Evolutionary conservation across 2,113 vertebrate species (phyloP).

Genomic region (Pteronura brasiliensis): DNA sequence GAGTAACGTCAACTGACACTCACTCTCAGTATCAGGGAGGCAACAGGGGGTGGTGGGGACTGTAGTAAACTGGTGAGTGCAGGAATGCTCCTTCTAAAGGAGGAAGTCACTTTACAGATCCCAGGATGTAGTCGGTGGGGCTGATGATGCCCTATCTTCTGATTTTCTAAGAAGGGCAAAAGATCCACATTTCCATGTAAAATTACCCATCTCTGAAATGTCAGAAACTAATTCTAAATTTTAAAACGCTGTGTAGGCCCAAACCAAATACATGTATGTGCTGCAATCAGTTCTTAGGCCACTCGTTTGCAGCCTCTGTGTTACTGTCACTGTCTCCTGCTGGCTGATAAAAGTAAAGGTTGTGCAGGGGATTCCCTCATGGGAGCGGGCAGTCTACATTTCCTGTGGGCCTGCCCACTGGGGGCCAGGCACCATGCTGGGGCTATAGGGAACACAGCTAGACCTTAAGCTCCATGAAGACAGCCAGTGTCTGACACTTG

Average conservation of each 20-base stretch:
- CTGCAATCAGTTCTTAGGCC: neutral
- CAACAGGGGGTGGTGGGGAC: neutral
- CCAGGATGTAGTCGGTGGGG: neutral
- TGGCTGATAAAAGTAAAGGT: neutral
- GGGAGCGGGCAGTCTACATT: too few relatives aligned
- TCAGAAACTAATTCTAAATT: neutral
- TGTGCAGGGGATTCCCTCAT: neutral
- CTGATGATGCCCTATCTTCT: neutral
- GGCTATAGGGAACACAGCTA: neutral
- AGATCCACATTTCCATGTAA: neutral
- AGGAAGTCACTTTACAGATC: neutral
- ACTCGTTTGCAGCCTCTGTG: neutral
- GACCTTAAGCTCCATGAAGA: neutral
- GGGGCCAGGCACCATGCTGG: neutral
- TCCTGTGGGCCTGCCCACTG: neutral
- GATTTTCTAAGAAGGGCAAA: neutral
- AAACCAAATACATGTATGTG: neutral
- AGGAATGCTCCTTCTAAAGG: neutral
- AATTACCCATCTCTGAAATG: constrained; percentile 18
- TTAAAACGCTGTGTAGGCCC: neutral
- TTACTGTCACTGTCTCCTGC: neutral
- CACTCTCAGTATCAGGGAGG: neutral
- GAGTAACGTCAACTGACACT: neutral
- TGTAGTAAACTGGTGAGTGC: neutral
- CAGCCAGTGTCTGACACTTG: neutral